Evolutionary conservation across 1,140 invertebrate species (phyloP), one percentile per base, ranked within the genome.

Genomic region (Whitmania pigra): DNA sequence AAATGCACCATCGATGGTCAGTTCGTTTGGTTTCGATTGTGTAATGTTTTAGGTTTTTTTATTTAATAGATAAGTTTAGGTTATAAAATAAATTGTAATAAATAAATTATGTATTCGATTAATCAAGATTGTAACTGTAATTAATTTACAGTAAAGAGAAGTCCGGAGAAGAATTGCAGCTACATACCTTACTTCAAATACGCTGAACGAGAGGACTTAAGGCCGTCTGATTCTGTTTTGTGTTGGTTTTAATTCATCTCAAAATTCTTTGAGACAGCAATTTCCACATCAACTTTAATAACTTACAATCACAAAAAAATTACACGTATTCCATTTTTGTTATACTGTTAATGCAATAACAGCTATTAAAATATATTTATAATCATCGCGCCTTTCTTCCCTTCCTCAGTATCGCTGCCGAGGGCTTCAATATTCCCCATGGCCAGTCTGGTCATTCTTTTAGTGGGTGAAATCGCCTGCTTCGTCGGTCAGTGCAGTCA

Each of bases 1-100:
- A 78, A 77, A 73, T 82, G 80, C 73, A 75, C 74, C 66, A 72
- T 76, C 15, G 71, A 75, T 22, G 76, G 78, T 79, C 74, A 72
- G 77, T 63, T 60, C 55, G n/a, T 9, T 6, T 5, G 9, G 4
- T 27, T 74, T 43, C 40, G 13, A 5, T 17, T 15, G 18, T 63
- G 1, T 4, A 17, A 18, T 63, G 57, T 31, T 13, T 25, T 63
- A 22, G 7, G 6, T 63, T 4, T 63, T 63, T 17, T 63, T 63
- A 11, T 13, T 25, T 18, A 25, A 63, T n/a, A 25, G 11, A 63
- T 63, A 63, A 2, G 22, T 15, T 63, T n/a, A 2, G 22, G 1
- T 63, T n/a, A 20, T 6, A 36, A 3, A 6, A 36, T 36, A 49
- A 13, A 49, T 11, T 49, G 43, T 49, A 0, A 7, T 17, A 63